Percentiles rank a stretch among this genome's conserved stretches.
phyloP scores from a whole-genome alignment of 2,888 invertebrate species.

The Carabus problematicus region DNA sequence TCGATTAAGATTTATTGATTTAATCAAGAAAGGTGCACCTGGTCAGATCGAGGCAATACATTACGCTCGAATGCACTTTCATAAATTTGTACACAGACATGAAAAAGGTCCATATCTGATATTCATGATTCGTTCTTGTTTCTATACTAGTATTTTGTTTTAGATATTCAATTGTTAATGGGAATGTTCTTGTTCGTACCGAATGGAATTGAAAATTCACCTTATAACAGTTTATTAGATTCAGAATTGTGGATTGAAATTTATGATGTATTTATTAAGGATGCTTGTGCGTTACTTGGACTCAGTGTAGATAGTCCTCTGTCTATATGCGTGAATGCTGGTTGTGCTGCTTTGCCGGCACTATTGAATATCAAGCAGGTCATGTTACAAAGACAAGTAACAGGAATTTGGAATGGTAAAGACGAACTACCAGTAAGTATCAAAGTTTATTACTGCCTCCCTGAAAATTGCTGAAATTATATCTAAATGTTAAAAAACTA shows the following conservation, averaged over 20 bases:
- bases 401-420: conserved; percentile 92
- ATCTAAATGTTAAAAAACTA: neutral
- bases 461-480: neutral
- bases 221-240: conserved; percentile 78
- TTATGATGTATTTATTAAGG: conserved; percentile 88
- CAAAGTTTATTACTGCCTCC: neutral
- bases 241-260: conserved; percentile 84
- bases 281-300: conserved; percentile 90
- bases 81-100: conserved; percentile 78
- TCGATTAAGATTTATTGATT: conserved; percentile 78
- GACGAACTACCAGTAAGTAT: conserved; percentile 91
- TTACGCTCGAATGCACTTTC: conserved; percentile 86
- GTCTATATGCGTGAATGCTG: conserved; percentile 91
- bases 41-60: conserved; percentile 84
- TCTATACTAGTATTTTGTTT: conserved; percentile 46
- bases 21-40: conserved; percentile 69
- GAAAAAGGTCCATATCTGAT: conserved; percentile 67
- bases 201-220: conserved; percentile 79
- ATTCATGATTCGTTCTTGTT: neutral
- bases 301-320: conserved; percentile 90
- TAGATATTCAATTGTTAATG: conserved; percentile 86
- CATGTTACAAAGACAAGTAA: conserved; percentile 87
- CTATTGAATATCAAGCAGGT: conserved; percentile 92
- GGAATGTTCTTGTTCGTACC: conserved; percentile 82
- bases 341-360: conserved; percentile 92